Percentiles rank a stretch among this genome's conserved stretches.
phyloP scores from a whole-genome alignment of 2,113 vertebrate species.

The Oryzias woworae region DNA sequence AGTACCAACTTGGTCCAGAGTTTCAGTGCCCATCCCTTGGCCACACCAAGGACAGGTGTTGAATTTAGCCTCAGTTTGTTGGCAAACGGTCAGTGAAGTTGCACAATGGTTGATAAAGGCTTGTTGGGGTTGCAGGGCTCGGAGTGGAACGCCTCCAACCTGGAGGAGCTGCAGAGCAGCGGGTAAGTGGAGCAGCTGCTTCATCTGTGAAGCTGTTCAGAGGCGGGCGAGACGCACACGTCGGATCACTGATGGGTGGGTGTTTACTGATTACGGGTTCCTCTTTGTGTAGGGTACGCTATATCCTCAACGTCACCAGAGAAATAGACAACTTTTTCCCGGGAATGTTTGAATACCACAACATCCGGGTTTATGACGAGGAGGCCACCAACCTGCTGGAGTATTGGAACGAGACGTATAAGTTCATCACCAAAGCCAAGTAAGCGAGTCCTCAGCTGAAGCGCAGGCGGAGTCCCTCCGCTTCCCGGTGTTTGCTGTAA shows the following conservation, averaged over 20 bases:
- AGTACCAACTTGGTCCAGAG: no score
- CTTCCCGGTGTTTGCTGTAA: background rate
- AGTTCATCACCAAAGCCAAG: conserved; percentile 99
- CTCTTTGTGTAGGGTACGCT: conserved; percentile 80
- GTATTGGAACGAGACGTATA: conserved; percentile 98
- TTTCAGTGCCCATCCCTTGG: no score
- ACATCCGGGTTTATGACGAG: conserved; percentile 96
- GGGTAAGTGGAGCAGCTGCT: conserved; percentile 80
- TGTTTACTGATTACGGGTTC: no score
- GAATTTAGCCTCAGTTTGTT: background rate
- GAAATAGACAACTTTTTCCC: conserved; percentile 99
- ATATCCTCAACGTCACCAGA: conserved; percentile 96
- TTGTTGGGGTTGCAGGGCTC: conserved; percentile 82
- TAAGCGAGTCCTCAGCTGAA: conserved; percentile 46
- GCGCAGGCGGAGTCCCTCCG: no score
- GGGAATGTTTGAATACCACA: conserved; percentile 94
- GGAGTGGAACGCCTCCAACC: conserved; percentile 97
- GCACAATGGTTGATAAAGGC: background rate
- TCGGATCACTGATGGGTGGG: no score
- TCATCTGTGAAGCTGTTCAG: no score
- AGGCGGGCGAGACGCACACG: no score
- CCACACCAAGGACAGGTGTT: no score
- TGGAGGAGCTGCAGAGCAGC: conserved; percentile 96
- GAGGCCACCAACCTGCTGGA: conserved; percentile 97
- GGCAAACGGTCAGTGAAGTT: background rate